Evolutionary conservation across 2,113 vertebrate genomes (phyloP), one percentile per base, ranked within the genome.

Genomic region (Cricetomys ansorgei): DNA sequence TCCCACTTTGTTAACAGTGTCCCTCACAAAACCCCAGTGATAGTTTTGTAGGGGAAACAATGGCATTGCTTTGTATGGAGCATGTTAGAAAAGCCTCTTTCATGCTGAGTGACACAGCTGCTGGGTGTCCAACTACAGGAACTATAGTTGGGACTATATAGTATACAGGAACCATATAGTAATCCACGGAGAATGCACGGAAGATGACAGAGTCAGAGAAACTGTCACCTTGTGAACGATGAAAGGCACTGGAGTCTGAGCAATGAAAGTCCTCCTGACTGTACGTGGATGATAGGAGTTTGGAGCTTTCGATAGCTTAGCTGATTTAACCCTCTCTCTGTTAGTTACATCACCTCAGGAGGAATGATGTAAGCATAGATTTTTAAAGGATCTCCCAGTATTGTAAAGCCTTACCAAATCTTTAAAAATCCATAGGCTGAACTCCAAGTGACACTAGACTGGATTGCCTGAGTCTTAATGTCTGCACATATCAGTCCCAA

Each of bases 81-180:
- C 27, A 37, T 55, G 72, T 65, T 31, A 77, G 53, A n/a, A 94
- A 70, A 96, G n/a, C n/a, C n/a, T n/a, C n/a, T n/a, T n/a, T n/a
- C n/a, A n/a, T n/a, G n/a, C n/a, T n/a, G n/a, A n/a, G n/a, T n/a
- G n/a, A n/a, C n/a, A n/a, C n/a, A n/a, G n/a, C n/a, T n/a, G n/a
- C n/a, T n/a, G n/a, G n/a, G n/a, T n/a, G n/a, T n/a, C n/a, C n/a
- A n/a, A n/a, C n/a, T n/a, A n/a, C n/a, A n/a, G n/a, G n/a, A n/a
- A n/a, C n/a, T n/a, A n/a, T n/a, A n/a, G n/a, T n/a, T n/a, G n/a
- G n/a, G n/a, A n/a, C n/a, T n/a, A n/a, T n/a, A n/a, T n/a, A n/a
- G n/a, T n/a, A n/a, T n/a, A n/a, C n/a, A n/a, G n/a, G n/a, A n/a
- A n/a, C 17, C 65, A 50, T 40, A 57, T 34, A 67, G 45, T n/a